phyloP scores from a whole-genome alignment of 2,113 vertebrate genomes.

The Canis aureus region DNA sequence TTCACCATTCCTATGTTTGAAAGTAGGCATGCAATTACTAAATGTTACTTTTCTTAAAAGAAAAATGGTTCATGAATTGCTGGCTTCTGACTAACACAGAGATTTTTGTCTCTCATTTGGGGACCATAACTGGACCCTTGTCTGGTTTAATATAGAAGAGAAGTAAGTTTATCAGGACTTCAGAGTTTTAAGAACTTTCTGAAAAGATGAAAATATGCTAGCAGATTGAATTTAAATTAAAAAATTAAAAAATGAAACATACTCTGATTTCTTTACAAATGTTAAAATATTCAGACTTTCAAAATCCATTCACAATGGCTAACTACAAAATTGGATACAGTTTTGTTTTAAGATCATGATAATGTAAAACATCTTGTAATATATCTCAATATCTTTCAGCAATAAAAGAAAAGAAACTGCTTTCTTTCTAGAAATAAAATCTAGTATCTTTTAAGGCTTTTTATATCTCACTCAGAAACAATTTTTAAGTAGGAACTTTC shows the following conservation, averaged over 20 bases:
- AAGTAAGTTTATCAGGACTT: slow-evolving; percentile 35
- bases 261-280: background rate
- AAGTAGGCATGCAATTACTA: slow-evolving; percentile 35
- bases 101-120: slow-evolving; percentile 8
- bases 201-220: background rate
- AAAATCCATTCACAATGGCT: background rate
- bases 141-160: background rate
- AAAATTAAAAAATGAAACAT: background rate
- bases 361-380: slow-evolving; percentile 31
- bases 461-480: background rate
- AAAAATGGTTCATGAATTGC: slow-evolving; percentile 13
- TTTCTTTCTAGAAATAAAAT: slow-evolving; percentile 29
- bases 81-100: slow-evolving; percentile 7
- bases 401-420: background rate
- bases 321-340: background rate
- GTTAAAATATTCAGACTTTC: slow-evolving; percentile 23
- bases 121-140: background rate
- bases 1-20: background rate
- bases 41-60: slow-evolving; percentile 46
- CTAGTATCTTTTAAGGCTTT: background rate
- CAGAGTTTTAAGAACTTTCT: slow-evolving; percentile 55
- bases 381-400: background rate
- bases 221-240: too few species aligned
- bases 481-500: background rate
- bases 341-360: slow-evolving; percentile 41